Evolutionary conservation across 2,797 vertebrate genomes (phyloP), one percentile per base, ranked within the genome.

Genomic region (Perodicticus potto): DNA sequence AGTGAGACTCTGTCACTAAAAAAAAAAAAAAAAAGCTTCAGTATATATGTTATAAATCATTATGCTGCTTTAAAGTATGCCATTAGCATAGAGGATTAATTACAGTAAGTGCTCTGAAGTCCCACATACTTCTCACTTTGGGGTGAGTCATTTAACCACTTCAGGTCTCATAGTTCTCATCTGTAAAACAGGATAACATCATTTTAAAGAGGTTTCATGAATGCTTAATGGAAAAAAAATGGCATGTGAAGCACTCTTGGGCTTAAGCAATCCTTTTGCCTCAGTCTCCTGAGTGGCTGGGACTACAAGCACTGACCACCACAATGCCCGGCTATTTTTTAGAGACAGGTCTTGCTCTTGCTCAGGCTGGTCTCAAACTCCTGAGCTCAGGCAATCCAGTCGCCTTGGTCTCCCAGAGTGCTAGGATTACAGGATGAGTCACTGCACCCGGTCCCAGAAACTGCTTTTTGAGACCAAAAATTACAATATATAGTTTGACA

Each of bases 401-500:
- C 0, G 49, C 49, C 49, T 49, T 49, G 49, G 13, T 49, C 13
- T 49, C 49, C 49, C 49, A 49, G 49, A 49, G 49, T 49, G 13
- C 49, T 49, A 14, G 49, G 12, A 14, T 49, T 49, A 49, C 49
- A 14, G 49, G 49, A 14, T 49, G 13, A 49, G 49, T 13, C 49
- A 49, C 49, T 49, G 49, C 49, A 49, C 49, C 49, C 14, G 13
- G 49, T 13, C 49, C 49, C 49, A 49, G 49, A 49, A 86, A 93
- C 40, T 76, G 55, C 82, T 89, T 91, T 80, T 81, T 92, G 37
- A 88, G 29, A 93, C 37, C 57, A 95, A 95, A 96, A 92, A 73
- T 13, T 86, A 37, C 67, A 57, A 61, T 25, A 85, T 16, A 49
- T 17, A 92, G 22, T 89, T 37, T 90, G 27, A 87, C 72, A 94